Evolutionary conservation across 2,797 vertebrate genomes (phyloP), one percentile per base, ranked within the genome.

Genomic region (Chaenodraco wilsoni): DNA sequence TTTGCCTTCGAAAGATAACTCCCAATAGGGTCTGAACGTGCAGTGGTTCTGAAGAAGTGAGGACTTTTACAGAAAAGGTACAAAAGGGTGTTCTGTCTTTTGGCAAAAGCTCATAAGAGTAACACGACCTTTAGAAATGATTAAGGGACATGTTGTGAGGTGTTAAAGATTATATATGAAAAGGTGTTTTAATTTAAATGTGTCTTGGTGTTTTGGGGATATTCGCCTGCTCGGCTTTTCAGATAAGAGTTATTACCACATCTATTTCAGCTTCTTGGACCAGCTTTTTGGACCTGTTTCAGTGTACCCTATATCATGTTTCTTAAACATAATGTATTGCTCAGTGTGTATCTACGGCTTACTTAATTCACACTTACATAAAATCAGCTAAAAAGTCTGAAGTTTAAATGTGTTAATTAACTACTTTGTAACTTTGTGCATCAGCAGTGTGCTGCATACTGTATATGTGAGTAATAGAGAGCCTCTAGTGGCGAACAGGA

Each of bases 401-500:
- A 48, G 17, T 40, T 37, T 43, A 57, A 66, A 33, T 33, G 51
- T 50, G 50, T n/a, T 31, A n/a, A 14, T 51, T 23, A 69, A 15
- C 48, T 46, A 13, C 4, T 1, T 1, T 21, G 50, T 31, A 57
- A 54, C 58, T 62, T 44, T 33, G 15, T 44, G 62, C 72, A 67
- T 44, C 59, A 74, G 69, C 76, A 73, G 44, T 23, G 59, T 56
- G 76, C 45, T 65, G 73, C 67, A 68, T 52, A 11, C 33, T 51
- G 65, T 33, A 86, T 64, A 63, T 82, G 84, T 84, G 72, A 84
- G 89, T 49, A 50, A 82, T 70, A 90, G 86, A 78, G 84, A 91
- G 90, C 89, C 91, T 92, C 91, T 88, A 78, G 87, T 91, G 91
- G 87, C 11, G 70, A 56, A 3, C 9, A 5, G 0, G 0, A 3